Evolutionary conservation across 2,113 vertebrate species (phyloP), one percentile per base, ranked within the genome.

Genomic region (Rhabdornis inornatus): DNA sequence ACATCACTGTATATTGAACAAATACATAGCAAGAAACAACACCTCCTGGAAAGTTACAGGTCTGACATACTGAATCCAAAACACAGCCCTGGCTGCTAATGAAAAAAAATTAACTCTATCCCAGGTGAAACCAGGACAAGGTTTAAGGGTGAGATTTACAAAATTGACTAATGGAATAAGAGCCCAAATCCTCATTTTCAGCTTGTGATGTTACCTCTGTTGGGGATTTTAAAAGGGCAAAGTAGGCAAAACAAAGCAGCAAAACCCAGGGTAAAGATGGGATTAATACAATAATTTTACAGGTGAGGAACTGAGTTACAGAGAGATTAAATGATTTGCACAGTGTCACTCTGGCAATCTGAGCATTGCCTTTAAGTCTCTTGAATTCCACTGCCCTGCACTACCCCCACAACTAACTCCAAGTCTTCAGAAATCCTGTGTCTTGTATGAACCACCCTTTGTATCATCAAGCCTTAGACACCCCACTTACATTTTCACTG

Each of bases 401-500:
- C 25, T 55, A 44, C 21, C 47, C 8, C 1, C n/a, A 60, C 33
- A 24, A 39, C 4, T 9, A 64, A 12, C 33, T 27, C 45, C 44
- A 47, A 18, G 52, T 39, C 27, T 64, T 61, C 66, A 35, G 0
- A 16, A 22, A 70, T 35, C 33, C 25, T 13, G 44, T 71, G 49
- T 45, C n/a, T 80, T 57, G 17, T 47, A 76, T 2, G 9, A 83
- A 45, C 15, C 28, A 71, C 17, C 9, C 20, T 61, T 69, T 23
- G 30, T 47, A 87, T 4, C 5, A 3, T 39, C 50, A 59, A 76
- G 30, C 45, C 53, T 53, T 30, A 49, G 1, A 33, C 17, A 60
- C 11, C 83, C 24, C 77, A 98, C 99, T 97, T 97, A 99, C 99
- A 6, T 99, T 99, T 95, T 99, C 99, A n/a, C 98, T 99, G 98